Evolutionary conservation across 1,140 invertebrate genomes (phyloP), one percentile per base, ranked within the genome.

Genomic region (Cylas formicarius): DNA sequence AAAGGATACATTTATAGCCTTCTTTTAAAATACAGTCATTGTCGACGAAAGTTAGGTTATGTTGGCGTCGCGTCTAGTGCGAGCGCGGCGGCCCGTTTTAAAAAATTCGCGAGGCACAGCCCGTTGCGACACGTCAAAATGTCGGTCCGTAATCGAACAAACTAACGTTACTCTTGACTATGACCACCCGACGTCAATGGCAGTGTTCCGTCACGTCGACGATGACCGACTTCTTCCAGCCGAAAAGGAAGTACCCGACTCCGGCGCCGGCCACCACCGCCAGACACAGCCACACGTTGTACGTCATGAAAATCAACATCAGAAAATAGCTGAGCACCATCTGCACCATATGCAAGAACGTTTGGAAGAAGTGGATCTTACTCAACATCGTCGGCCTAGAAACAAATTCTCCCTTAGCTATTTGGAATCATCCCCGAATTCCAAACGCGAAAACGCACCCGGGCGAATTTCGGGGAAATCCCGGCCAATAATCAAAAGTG

Each of bases 291-390:
- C 88, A 97, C 13, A 88, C 81, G 63, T 97, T 97, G 75, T 94
- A 98, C 0, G 92, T 97, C 94, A 98, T 98, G 69, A 97, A 96
- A 43, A 97, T 85, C 67, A 98, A 70, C 94, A 98, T 98, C 13
- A 97, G 78, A 56, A 92, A 80, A 67, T 97, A 97, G 13, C 88
- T 90, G 19, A 94, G 66, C 2, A 86, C 79, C 35, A 96, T 81
- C 68, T 97, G 94, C 0, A 96, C 49, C 41, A 93, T 76, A 65
- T 97, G 92, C 4, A 98, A 72, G 7, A 83, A 56, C 1, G 92
- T 95, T 68, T 97, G 92, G 21, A 85, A 70, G n/a, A 81, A 63
- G 66, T 96, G 91, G 49, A 78, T 80, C 46, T 67, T 65, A 32
- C 83, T 90, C 32, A 86, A 61, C 81, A 90, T 88, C 32, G 78